Evolutionary conservation across 2,797 vertebrate species (phyloP), one percentile per base, ranked within the genome.

Genomic region (Pseudotriccus pelzelni): DNA sequence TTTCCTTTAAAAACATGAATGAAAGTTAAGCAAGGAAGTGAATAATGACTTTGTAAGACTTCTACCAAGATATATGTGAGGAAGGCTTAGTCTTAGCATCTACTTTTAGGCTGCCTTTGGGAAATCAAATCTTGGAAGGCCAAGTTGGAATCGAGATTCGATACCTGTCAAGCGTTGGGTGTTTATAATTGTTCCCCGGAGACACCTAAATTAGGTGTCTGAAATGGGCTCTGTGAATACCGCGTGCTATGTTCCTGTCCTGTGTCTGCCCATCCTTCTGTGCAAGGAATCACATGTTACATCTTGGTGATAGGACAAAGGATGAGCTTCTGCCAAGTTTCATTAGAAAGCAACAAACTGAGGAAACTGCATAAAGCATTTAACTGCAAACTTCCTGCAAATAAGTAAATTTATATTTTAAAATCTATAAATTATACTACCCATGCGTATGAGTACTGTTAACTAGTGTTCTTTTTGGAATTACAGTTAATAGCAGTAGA

Each of bases 61-160:
- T 80, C 14, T 74, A 41, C 60, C 47, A 64, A 83, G 78, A 56
- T 67, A 2, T 1, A 3, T 19, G 12, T 23, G 53, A 64, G 62
- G 62, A 84, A 78, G 32, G 10, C 60, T 90, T 80, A 78, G 23
- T 88, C 47, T 13, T 17, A 59, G 43, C 5, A 1, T 90, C 22
- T 82, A 34, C 74, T 60, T 87, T 43, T 73, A 83, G 72, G 12
- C 68, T 91, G 25, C 68, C 73, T 92, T 82, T 85, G 49, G 44
- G 68, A 89, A 89, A 80, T 85, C 47, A 83, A 43, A 64, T 70
- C 64, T 92, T 92, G 52, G 78, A 94, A 80, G 49, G 52, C 72
- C 49, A 80, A 23, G 56, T n/a, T 89, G 34, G 59, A 91, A 89
- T 64, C 20, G 20, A 59, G 28, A 67, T 67, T 89, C 44, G n/a